A percentile compares a stretch with the other conserved stretches of the same genome.
These are phyloP conservation scores for Corella eumyota DNA, from an alignment of 23 tunicate genomes.

Conservation along the genomic window DNA sequence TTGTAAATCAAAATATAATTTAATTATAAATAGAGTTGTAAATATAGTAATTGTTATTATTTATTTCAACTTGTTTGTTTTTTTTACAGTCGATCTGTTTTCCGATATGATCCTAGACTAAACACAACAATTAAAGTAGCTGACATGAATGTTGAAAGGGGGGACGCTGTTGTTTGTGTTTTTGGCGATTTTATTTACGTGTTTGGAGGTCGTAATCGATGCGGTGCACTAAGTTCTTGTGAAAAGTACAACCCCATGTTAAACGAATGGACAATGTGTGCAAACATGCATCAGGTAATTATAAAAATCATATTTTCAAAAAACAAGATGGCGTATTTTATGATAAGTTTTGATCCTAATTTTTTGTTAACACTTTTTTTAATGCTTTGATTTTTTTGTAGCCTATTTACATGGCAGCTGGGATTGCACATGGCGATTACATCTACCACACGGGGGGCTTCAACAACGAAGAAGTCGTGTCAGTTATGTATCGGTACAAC, in stretches of 20 bases:
- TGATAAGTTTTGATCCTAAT: too few species aligned
- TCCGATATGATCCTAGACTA: slow-evolving; percentile 77
- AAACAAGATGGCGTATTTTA: too few species aligned
- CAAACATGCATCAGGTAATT: slow-evolving; percentile 60
- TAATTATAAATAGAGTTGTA: too few species aligned
- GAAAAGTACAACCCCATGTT: slow-evolving; percentile 46
- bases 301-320: background rate
- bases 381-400: slow-evolving; percentile 2
- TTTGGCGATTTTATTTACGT: slow-evolving; percentile 43
- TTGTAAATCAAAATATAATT: too few species aligned
- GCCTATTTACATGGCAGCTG: slow-evolving; percentile 85
- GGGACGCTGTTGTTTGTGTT: slow-evolving; percentile 65
- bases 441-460: slow-evolving; percentile 68
- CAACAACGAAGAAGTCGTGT: slow-evolving; percentile 53
- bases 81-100: slow-evolving; percentile 30
- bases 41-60: background rate
- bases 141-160: slow-evolving; percentile 47
- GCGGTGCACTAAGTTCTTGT: slow-evolving; percentile 43
- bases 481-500: slow-evolving; percentile 33
- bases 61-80: background rate
- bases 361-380: too few species aligned
- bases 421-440: slow-evolving; percentile 20
- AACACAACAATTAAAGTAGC: slow-evolving; percentile 44
- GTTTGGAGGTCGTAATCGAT: slow-evolving; percentile 66
- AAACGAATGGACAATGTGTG: slow-evolving; percentile 36